Evolutionary conservation across 2,113 vertebrate species (phyloP), one percentile per base, ranked within the genome.

Genomic region (Dasyurus viverrinus): DNA sequence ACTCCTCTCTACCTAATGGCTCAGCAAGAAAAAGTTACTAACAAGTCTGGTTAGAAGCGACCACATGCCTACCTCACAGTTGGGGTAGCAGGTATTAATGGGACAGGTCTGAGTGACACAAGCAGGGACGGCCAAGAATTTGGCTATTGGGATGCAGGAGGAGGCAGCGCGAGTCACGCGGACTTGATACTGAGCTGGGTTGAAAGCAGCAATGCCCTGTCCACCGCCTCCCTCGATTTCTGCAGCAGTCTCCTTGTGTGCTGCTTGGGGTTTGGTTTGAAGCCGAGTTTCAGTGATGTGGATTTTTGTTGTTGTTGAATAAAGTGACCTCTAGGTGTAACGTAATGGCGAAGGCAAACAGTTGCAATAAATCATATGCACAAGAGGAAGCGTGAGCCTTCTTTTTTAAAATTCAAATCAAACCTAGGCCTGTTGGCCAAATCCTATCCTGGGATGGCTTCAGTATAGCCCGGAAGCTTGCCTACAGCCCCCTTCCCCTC

Each of bases 281-380:
- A 98, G 96, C 94, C 97, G 96, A 97, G 94, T 98, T 91, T 97
- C 97, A 98, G 93, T 97, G 96, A 97, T 98, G 96, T 98, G 96
- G 97, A 95, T 97, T 98, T 52, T 98, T 96, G 60, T 95, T 94
- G 90, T 96, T 96, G 96, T 97, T 98, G 97, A 98, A 98, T 98
- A 98, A 98, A 98, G 96, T 98, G 90, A 97, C 91, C 94, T 97
- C 48, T 95, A 98, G 98, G 96, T 98, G 91, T 98, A 97, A 96
- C 0, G 97, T 98, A 97, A 96, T 96, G 94, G 97, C 97, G 92
- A 95, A 98, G 95, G 97, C 94, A 97, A 98, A 97, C 94, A 98
- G 97, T 97, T 96, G 96, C 91, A 98, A 98, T 98, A 98, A 98
- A 98, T 96, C 89, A 93, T 93, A 94, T 16, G 95, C 96, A 98